Conservation (phyloP, 2,797 vertebrate species). For the Melanotaenia boesemani region DNA sequence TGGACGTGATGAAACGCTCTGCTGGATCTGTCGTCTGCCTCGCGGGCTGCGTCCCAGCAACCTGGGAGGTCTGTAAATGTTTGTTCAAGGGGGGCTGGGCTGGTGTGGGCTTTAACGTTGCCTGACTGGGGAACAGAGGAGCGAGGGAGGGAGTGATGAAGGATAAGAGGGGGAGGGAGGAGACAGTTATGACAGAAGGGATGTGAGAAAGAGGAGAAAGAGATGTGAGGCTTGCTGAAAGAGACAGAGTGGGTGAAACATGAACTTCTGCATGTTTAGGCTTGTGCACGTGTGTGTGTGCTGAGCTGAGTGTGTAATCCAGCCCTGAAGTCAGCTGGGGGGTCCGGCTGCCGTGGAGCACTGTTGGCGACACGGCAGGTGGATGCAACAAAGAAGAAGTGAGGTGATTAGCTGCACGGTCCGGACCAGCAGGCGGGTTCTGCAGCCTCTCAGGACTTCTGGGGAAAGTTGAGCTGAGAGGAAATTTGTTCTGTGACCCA, state of each 20-base stretch:
- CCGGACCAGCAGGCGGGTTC: background rate
- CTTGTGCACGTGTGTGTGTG: conserved; percentile 10
- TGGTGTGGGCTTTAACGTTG: conserved; percentile 22
- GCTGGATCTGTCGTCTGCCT: conserved; percentile 5
- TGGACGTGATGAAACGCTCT: conserved; percentile 17
- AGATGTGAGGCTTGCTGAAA: conserved; percentile 4
- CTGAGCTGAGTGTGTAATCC: conserved; percentile 7
- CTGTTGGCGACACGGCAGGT: too few species aligned
- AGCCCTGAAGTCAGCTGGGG: conserved; percentile 4
- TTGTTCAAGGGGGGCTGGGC: conserved; percentile 6
- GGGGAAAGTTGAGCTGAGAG: conserved; percentile 4
- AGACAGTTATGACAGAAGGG: background rate
- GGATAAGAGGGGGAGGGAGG: conserved; percentile 1
- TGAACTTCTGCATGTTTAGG: background rate
- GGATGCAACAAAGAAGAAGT: background rate
- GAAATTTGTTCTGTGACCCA: background rate
- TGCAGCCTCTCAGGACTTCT: conserved; percentile 13
- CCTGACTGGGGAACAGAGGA: conserved; percentile 3
- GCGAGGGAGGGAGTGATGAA: conserved; percentile 13
- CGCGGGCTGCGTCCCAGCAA: conserved; percentile 9
- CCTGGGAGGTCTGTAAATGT: conserved; percentile 13
- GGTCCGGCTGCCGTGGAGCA: background rate
- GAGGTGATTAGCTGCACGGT: background rate
- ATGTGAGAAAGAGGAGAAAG: conserved; percentile 3
- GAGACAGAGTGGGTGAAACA: conserved; percentile 1